Base-by-base conservation (phyloP, 2,888 invertebrate genomes). In the Tenthredo notha region DNA sequence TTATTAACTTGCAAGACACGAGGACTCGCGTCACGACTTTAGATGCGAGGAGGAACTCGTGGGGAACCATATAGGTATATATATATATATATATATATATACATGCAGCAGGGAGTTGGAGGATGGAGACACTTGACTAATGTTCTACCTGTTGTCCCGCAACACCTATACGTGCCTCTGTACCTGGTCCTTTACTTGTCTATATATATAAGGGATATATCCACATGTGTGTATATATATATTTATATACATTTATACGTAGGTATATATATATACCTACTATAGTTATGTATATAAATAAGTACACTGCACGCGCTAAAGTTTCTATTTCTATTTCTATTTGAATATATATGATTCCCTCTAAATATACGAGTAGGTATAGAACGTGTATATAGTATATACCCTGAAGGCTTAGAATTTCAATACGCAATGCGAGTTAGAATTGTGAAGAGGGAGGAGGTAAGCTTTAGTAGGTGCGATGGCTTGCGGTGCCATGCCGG, bases 101-200 rank as follows among this genome's bases (percentile, higher is more conserved):
- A 37, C 1, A 37, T 37, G 37, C 37, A 37, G 67, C 67, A 70
- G 67, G 80, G 83, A 83, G 83, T 65, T 21, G 9, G 67, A 50
- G 67, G 83, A 70, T 90, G 90, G 88, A 90, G 91, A 90, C 90
- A 89, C 90, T 91, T 92, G 92, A 92, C 91, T 92, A 91, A 92
- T 92, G 92, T 90, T 92, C 91, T 91, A 92, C 91, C 91, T 92
- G 91, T 90, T 92, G 91, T 92, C 89, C 90, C 87, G 90, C 87
- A 91, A 90, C 91, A 90, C 90, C 90, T 90, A 91, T 90, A 88
- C 88, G 87, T 88, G 87, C 84, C 86, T 85, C 78, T 85, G 85
- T 75, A 84, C 84, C 72, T 84, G 82, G 65, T 58, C 70, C 83
- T 2, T 12, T 2, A 21, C 40, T 58, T 29, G 67, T 21, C 9